Conservation (phyloP, 2,888 invertebrate genomes). For the Zygaena filipendulae region DNA sequence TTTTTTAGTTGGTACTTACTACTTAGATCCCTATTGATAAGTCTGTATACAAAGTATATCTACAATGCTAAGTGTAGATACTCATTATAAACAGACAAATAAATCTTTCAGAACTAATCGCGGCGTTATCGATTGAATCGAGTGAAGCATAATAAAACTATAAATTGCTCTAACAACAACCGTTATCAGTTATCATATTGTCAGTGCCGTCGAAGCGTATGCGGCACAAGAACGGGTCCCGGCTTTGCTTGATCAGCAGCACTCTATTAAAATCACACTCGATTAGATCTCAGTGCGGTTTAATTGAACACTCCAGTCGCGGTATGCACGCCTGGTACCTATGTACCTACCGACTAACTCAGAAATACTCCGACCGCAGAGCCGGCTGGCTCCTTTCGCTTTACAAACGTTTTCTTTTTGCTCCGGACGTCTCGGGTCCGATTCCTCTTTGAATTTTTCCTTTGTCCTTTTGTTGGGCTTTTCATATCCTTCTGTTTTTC, state of each 20-base stretch:
- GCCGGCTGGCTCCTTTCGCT: constrained; percentile 25
- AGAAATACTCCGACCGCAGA: constrained; percentile 21
- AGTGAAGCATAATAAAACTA: constrained; percentile 1
- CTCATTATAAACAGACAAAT: too few relatives aligned
- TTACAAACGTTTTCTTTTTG: constrained; percentile 32
- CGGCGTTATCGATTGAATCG: not conserved
- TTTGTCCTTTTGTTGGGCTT: constrained; percentile 49
- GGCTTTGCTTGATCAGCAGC: constrained; percentile 33
- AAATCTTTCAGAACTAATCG: not conserved
- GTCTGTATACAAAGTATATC: too few relatives aligned
- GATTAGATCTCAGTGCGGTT: constrained; percentile 50
- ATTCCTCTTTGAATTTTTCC: constrained; percentile 42
- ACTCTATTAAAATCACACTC: constrained; percentile 57
- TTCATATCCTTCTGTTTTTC: constrained; percentile 58
- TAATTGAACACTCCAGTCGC: constrained; percentile 46
- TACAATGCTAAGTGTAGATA: too few relatives aligned
- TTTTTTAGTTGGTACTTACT: too few relatives aligned
- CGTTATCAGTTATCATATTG: too few relatives aligned
- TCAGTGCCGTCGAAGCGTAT: too few relatives aligned
- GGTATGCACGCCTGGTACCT: constrained; percentile 48
- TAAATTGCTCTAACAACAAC: constrained; percentile 1
- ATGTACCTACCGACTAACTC: too few relatives aligned
- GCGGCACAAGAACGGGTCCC: too few relatives aligned
- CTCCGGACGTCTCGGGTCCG: constrained; percentile 28
- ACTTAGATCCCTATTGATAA: too few relatives aligned